Evolutionary conservation across 2,888 invertebrate genomes (phyloP), one percentile per base, ranked within the genome.

Genomic region (Cephus spinipes): DNA sequence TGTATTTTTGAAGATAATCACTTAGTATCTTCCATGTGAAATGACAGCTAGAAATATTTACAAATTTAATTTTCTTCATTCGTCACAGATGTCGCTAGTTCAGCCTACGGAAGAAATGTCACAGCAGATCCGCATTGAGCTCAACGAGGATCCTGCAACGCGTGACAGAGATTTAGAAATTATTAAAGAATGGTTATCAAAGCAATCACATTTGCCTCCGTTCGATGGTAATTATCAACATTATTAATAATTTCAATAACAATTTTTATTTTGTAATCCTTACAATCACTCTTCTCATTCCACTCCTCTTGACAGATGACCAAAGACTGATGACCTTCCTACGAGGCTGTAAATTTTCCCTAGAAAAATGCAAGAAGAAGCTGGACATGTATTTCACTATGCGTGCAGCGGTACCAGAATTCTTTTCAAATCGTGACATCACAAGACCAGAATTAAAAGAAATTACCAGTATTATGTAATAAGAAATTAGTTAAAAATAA

Each of bases 361-460:
- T 97, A 90, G 97, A 97, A 92, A 96, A 96, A 92, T 95, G 96
- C 90, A 97, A 97, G 92, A 94, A 94, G 88, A 97, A 97, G 92
- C 92, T 97, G 88, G 97, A 97, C 91, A 96, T 97, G 96, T 97
- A 96, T 92, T 97, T 96, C 91, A 97, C 97, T 12, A 96, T 97
- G 96, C 93, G 96, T 33, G 94, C 95, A 9, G 96, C 96, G 1
- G 94, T 96, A 55, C 97, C 97, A 0, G 97, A 97, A 89, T 96
- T 97, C 92, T 97, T 97, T 91, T 92, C 93, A 79, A 95, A 96
- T 89, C 94, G 96, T 81, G 96, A 97, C 88, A 94, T 96, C 81
- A 94, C 92, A 12, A 94, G 94, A 73, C 95, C 95, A 0, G 96
- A 96, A 86, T 91, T 97, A n/a, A 93, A 94, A 86, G 94, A 95